Conservation (phyloP, 2,888 invertebrate species). For the Cryptocheilus praepositus region DNA sequence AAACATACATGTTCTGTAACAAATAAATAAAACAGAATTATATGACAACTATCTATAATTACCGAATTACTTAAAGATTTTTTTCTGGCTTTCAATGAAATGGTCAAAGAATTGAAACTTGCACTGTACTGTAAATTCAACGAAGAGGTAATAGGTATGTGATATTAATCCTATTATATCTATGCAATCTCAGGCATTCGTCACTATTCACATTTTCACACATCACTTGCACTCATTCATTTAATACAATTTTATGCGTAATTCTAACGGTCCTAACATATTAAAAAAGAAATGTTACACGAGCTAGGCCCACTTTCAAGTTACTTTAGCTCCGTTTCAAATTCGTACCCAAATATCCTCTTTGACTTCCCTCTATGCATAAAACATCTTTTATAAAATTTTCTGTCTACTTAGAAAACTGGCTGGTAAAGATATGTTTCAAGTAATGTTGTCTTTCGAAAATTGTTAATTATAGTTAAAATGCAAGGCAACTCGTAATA, state of each 20-base stretch:
- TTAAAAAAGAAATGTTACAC: conserved; percentile 53
- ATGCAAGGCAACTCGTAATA: neutral
- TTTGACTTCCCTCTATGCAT: conserved; percentile 7
- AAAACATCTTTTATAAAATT: conserved; percentile 11
- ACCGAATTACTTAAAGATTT: neutral
- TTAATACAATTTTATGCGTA: conserved; percentile 52
- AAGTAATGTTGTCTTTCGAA: too few species aligned
- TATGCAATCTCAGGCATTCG: conserved; percentile 55
- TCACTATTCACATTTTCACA: conserved; percentile 48
- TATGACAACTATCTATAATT: neutral
- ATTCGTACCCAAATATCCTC: conserved; percentile 46
- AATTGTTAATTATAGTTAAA: neutral
- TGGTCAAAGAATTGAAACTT: conserved; percentile 8
- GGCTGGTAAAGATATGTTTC: too few species aligned
- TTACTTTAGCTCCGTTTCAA: conserved; percentile 40
- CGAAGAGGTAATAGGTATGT: conserved; percentile 59
- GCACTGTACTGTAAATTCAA: conserved; percentile 63
- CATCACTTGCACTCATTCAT: conserved; percentile 41
- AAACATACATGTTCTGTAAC: too few species aligned
- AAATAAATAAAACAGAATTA: neutral
- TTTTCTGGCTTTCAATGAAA: neutral
- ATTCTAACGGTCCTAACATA: conserved; percentile 51
- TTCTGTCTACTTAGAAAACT: conserved; percentile 1
- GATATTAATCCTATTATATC: conserved; percentile 48
- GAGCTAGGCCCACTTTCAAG: conserved; percentile 63